Base-by-base conservation (phyloP, 1,140 invertebrate genomes). In the Zaprionus vittiger region DNA sequence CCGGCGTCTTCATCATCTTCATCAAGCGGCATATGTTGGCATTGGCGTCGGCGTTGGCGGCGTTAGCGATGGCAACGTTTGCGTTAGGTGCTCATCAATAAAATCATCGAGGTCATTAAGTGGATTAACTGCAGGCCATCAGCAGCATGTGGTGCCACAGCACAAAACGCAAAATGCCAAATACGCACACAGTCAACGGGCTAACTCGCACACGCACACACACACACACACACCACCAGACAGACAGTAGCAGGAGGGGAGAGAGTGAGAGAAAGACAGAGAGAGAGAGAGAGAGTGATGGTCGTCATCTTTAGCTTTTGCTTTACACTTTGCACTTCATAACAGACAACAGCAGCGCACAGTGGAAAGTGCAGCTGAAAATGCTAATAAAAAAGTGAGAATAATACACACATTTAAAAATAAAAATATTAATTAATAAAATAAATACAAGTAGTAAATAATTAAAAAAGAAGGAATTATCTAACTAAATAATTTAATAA, bases 101-200 rank as follows among this genome's bases (percentile, higher is more conserved):
- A 92, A 92, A 92, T 92, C 91, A 92, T 92, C 87, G 91, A 87
- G 91, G 87, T 92, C 91, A 92, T 92, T 92, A 92, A 92, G 84
- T 92, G 91, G 83, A 92, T 92, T 92, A 92, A 92, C 91, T 92
- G 91, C 86, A 85, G 76, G 81, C 86, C 91, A 92, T 92, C 91
- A 92, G 77, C 60, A 86, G 83, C 91, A 92, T 91, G 83, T 82
- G 91, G 87, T 90, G 83, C 91, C 85, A 77, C 44, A 56, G 79
- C 73, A 64, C 71, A 65, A 57, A 73, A 87, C 83, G 77, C 83
- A 87, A 83, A 87, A 85, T 81, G 79, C 82, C 83, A 86, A 85
- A 87, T 79, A 83, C 83, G 65, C 62, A 69, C 77, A 86, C 66
- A 71, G 57, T 68, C 71, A 67, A 69, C 55, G 41, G 31, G 56